These are phyloP conservation scores for Coregonus ussuriensis DNA, from an alignment of 2,797 vertebrate genomes.

Conservation along the genomic window DNA sequence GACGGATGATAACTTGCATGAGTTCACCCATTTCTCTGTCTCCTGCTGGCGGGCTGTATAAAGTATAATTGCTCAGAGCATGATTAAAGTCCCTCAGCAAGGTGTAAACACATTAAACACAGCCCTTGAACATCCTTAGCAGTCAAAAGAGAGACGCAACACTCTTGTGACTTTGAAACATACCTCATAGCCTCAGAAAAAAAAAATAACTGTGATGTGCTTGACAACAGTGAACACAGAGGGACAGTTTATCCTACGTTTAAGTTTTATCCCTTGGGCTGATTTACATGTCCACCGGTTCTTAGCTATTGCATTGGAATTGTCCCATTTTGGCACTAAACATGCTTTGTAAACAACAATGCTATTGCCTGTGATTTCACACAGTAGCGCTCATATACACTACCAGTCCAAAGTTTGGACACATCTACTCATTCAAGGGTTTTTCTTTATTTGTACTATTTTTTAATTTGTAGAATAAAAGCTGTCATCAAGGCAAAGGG, in stretches of 20 bases:
- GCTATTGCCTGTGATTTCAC: no score
- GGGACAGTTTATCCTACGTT: neutral
- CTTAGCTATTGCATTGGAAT: neutral
- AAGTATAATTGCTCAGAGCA: constrained; percentile 6
- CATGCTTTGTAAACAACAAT: neutral
- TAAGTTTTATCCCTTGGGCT: neutral
- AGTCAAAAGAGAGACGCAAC: constrained; percentile 12
- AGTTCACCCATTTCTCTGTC: constrained; percentile 7
- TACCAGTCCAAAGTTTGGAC: no score
- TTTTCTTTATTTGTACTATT: no score
- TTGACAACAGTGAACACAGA: neutral
- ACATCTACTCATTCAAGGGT: no score
- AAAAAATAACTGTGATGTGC: constrained; percentile 6
- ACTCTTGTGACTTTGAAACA: constrained; percentile 4
- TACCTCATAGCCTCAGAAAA: constrained; percentile 7
- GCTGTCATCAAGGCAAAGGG: no score
- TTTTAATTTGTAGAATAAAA: no score
- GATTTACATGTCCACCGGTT: neutral
- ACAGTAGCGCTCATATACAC: no score
- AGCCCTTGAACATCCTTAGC: constrained; percentile 14
- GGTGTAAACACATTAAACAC: constrained; percentile 16
- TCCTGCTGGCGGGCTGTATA: neutral
- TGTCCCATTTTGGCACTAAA: neutral
- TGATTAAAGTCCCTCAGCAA: constrained; percentile 7
- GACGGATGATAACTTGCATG: constrained; percentile 28